Evolutionary conservation across 2,888 invertebrate genomes (phyloP), one percentile per base, ranked within the genome.

Genomic region (Eupithecia insigniata): DNA sequence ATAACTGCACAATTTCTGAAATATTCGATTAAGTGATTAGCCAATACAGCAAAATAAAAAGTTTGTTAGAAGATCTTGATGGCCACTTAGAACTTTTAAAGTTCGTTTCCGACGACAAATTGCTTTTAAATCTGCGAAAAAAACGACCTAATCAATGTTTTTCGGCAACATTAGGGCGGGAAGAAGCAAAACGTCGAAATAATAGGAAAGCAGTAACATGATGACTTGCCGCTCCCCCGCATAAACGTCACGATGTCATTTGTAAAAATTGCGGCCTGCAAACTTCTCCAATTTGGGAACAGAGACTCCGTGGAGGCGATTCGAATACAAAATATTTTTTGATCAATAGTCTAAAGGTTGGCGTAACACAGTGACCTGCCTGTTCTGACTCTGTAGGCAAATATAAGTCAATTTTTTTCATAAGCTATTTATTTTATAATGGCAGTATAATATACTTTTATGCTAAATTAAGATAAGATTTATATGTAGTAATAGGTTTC

Each of bases 191-290:
- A 90, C 85, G 85, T 82, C 84, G 85, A 86, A 93, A 93, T 92
- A 92, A 93, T 91, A 91, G 90, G 90, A 90, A 92, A 90, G 90
- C 91, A 92, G 93, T 90, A 93, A 93, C 92, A 91, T 91, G 92
- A 93, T 94, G 94, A 93, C 91, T 93, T 92, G 92, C 92, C 91
- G 91, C 92, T 87, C 92, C 92, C 92, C 87, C 87, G 91, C 89
- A 91, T 92, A 93, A 92, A 92, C 92, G 93, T 92, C 93, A 90
- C 92, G 89, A 92, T 92, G 93, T 93, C 93, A 94, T 94, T 94
- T 94, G 93, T 93, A 93, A 94, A 93, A 94, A 93, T 93, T 93
- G 93, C 90, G 92, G 92, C 92, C 89, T 91, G 86, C 85, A 92
- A 79, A 93, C 89, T 92, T 92, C 90, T 89, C 86, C 90, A 91